Evolutionary conservation across 1,140 invertebrate species (phyloP), one percentile per base, ranked within the genome.

Genomic region (Heliothis virescens): DNA sequence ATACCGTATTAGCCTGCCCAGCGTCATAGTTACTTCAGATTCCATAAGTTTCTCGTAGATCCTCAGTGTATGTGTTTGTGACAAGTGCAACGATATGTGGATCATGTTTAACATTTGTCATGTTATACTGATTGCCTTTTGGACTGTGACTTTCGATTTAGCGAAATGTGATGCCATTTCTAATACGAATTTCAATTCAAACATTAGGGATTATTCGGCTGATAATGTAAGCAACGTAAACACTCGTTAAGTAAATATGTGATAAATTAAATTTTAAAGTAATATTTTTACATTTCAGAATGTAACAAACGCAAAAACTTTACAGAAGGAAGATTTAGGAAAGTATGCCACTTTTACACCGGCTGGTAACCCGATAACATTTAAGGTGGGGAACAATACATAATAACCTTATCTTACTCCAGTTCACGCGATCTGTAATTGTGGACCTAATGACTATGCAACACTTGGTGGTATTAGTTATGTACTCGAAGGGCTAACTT

Each of bases 161-260:
- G n/a, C 52, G 11, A 65, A 69, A 83, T 92, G 88, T 81, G 85
- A 88, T 82, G 83, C 87, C 63, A 88, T 91, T 78, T 82, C 87
- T 48, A 92, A 92, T 85, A 73, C 79, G 29, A 85, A 87, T 85
- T 93, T 94, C 74, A 93, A 92, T 74, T 84, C 89, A 12, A 86
- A 87, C 71, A 82, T 93, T 16, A 85, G 91, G 75, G 89, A 92
- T 63, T 93, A 89, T 87, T 86, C 91, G 59, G 82, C 87, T 72
- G 86, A 91, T 82, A 84, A 77, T 85, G 89, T 91, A 84, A 89
- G 89, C 89, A 47, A 75, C 41, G 13, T 16, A 47, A 26, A 78
- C 16, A 55, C 15, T 29, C 0, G 0, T 9, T 13, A 60, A 71
- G 13, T 48, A 34, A 41, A 52, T 73, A 60, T 73, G 34, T 77